phyloP scores from a whole-genome alignment of 2,113 vertebrate species.

The Petromus typicus region DNA sequence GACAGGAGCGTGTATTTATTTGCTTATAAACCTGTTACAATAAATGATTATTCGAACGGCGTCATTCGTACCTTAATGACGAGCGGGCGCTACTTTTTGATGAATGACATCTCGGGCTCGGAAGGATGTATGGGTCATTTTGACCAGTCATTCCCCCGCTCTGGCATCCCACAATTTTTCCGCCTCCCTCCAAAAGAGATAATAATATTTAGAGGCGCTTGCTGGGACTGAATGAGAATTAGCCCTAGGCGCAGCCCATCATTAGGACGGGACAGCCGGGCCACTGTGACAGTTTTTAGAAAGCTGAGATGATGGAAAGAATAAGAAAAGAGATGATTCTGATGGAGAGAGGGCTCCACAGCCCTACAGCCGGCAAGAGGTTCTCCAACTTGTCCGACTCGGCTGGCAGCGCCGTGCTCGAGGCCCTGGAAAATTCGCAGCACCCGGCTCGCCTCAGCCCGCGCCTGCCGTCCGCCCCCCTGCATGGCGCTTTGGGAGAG shows the following conservation, averaged over 20 bases:
- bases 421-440: slow-evolving; percentile 99
- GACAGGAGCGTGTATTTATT: slow-evolving; percentile 99
- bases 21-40: slow-evolving; percentile 99
- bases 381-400: slow-evolving; percentile 94
- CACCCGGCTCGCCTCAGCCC: slow-evolving; percentile 98
- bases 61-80: slow-evolving; percentile 99
- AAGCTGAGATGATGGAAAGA: slow-evolving; percentile 99
- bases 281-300: slow-evolving; percentile 92
- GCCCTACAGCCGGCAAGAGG: slow-evolving; percentile 96
- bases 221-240: slow-evolving; percentile 96
- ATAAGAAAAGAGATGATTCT: slow-evolving; percentile 99
- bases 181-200: slow-evolving; percentile 95
- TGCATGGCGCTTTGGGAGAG: slow-evolving; percentile 95
- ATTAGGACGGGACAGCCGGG: slow-evolving; percentile 91
- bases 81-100: slow-evolving; percentile 96
- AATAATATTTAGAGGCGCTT: slow-evolving; percentile 96
- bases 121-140: slow-evolving; percentile 97
- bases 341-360: slow-evolving; percentile 99
- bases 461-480: slow-evolving; percentile 95
- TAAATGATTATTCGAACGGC: slow-evolving; percentile 99
- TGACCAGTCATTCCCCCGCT: slow-evolving; percentile 97
- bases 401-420: slow-evolving; percentile 96
- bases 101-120: slow-evolving; percentile 97
- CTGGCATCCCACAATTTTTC: slow-evolving; percentile 94
- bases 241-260: slow-evolving; percentile 94